Base-by-base conservation (phyloP, 1,140 invertebrate genomes). In the Apis florea region DNA sequence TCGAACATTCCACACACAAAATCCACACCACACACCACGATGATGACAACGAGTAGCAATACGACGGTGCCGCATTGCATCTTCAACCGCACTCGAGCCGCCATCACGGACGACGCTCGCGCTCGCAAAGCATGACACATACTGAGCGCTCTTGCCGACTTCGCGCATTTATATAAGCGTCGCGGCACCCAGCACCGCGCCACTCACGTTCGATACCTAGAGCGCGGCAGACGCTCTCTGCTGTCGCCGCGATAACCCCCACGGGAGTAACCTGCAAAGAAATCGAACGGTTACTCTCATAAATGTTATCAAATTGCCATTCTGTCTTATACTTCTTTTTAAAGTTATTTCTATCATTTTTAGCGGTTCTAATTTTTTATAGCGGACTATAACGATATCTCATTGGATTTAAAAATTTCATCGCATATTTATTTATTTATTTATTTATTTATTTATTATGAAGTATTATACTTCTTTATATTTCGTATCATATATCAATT, bases 11-110 rank as follows among this genome's bases (percentile, higher is more conserved):
- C 93, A 91, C 90, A 91, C 78, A 91, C 93, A 75, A 89, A 80
- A 87, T 91, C 88, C 77, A 92, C 88, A 90, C 89, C 86, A 87
- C 89, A 90, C 88, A 93, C 77, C 74, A 92, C 81, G 83, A 93
- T 85, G 77, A 93, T 84, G 85, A 89, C 86, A 85, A 89, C 86
- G 83, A 92, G 86, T 69, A 89, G 85, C 87, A 89, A 89, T 87
- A 85, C 85, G 78, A 88, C 85, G 58, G 84, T 92, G 86, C 86
- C 91, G 90, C 92, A 92, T 90, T 91, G 91, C 90, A 92, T 91
- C 91, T 93, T 93, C 91, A 93, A 92, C 87, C 92, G 92, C 90
- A 91, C 93, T 89, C 91, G 87, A 75, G 89, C 90, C 89, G 92
- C 91, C 93, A 93, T 93, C 87, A 91, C 91, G 71, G 89, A 88